Percentiles rank a stretch among this genome's conserved stretches.
Conservation (phyloP, 2,888 invertebrate species). For the Villa cingulata region DNA sequence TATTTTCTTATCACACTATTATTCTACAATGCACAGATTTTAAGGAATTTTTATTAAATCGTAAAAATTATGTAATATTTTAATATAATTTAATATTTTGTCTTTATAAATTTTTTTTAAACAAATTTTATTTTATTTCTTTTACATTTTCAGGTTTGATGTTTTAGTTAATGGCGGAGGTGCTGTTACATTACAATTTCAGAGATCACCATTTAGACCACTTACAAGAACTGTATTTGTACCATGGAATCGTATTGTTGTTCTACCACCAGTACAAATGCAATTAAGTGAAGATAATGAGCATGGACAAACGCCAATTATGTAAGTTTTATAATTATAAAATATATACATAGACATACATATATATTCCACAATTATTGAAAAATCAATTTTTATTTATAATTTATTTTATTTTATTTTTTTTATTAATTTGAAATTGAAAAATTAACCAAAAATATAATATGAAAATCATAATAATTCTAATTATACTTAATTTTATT, state of each 20-base stretch:
- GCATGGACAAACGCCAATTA: conserved; percentile 15
- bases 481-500: no score
- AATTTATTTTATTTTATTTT: no score
- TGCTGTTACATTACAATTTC: conserved; percentile 91
- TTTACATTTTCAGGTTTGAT: conserved; percentile 67
- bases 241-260: conserved; percentile 95
- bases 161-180: conserved; percentile 97
- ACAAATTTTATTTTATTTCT: not conserved
- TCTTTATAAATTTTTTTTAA: not conserved
- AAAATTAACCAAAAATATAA: no score
- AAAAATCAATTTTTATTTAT: no score
- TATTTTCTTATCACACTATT: no score
- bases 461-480: no score
- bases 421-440: no score
- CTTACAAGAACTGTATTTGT: conserved; percentile 81
- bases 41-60: no score
- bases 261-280: conserved; percentile 78
- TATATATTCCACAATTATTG: no score
- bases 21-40: no score
- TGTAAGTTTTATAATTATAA: not conserved
- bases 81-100: no score
- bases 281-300: conserved; percentile 59
- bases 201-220: conserved; percentile 84
- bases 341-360: not conserved
- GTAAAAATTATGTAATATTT: no score